These are phyloP conservation scores for Falco biarmicus DNA, from an alignment of 2,797 vertebrate genomes.

Conservation along the genomic window DNA sequence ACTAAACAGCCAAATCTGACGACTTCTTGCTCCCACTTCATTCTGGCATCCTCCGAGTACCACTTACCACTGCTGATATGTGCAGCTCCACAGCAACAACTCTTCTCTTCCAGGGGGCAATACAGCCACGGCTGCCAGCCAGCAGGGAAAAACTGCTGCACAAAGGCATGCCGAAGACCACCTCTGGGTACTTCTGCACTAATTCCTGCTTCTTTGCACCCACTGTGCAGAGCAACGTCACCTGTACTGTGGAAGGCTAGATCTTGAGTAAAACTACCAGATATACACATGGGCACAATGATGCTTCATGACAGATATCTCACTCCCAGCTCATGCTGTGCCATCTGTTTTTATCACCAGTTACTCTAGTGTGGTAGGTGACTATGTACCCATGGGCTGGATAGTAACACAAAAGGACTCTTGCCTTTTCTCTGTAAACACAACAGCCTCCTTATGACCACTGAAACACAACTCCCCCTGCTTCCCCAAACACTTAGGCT, in stretches of 20 bases:
- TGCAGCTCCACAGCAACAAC: not conserved
- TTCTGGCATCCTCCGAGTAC: not conserved
- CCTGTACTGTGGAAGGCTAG: not conserved
- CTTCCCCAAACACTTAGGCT: not conserved
- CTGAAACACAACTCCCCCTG: not conserved
- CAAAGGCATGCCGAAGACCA: not conserved
- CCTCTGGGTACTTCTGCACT: not conserved
- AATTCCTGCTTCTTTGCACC: not conserved
- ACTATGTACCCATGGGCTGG: not conserved
- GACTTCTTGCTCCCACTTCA: not conserved
- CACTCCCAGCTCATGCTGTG: not conserved
- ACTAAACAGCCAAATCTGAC: not conserved
- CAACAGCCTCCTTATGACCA: not conserved
- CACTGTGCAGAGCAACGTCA: not conserved
- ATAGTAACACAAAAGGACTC: not conserved
- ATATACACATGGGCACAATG: fast-evolving
- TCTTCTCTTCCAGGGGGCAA: not conserved
- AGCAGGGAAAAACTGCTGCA: not conserved
- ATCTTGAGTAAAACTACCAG: not conserved
- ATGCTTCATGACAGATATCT: not conserved
- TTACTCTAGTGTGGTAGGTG: not conserved
- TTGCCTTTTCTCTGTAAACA: not conserved
- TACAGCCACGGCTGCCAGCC: not conserved
- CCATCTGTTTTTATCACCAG: not conserved
- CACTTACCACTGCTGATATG: not conserved